phyloP scores from a whole-genome alignment of 2,888 invertebrate genomes.

The Trachelus iudaicus region DNA sequence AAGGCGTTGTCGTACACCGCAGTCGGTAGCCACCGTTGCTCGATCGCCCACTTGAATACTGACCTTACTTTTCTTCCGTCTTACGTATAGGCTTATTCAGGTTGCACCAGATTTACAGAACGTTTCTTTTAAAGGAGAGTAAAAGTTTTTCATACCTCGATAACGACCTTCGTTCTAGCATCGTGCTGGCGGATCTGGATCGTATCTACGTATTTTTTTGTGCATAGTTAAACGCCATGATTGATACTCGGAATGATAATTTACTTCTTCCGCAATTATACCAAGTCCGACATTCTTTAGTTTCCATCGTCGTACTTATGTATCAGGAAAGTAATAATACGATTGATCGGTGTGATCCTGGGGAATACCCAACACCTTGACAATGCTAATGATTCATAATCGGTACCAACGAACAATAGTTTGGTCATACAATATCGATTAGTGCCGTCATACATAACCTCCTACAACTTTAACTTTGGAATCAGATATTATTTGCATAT shows the following conservation, averaged over 20 bases:
- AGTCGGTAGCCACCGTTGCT: background rate
- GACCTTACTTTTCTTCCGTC: conserved; percentile 39
- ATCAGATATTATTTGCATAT: background rate
- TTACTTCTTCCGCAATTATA: background rate
- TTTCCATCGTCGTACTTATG: background rate
- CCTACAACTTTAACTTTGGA: background rate
- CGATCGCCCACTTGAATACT: conserved; percentile 29
- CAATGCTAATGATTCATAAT: background rate
- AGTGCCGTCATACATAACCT: background rate
- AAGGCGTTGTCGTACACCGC: background rate
- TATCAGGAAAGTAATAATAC: background rate
- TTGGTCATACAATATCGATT: background rate
- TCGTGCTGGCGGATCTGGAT: background rate
- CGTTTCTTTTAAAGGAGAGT: background rate
- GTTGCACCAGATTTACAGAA: background rate
- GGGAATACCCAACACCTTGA: background rate
- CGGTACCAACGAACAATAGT: background rate
- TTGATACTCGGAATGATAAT: background rate
- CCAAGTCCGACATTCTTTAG: background rate
- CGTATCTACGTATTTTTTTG: background rate
- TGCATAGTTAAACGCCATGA: background rate
- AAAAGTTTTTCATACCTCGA: background rate
- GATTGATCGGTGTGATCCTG: background rate
- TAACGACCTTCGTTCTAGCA: background rate
- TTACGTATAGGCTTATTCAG: background rate